Percentiles rank a stretch among this genome's conserved stretches.
These are phyloP conservation scores for Toxonevra muliebris DNA, from an alignment of 2,888 invertebrate species.

Conservation along the genomic window DNA sequence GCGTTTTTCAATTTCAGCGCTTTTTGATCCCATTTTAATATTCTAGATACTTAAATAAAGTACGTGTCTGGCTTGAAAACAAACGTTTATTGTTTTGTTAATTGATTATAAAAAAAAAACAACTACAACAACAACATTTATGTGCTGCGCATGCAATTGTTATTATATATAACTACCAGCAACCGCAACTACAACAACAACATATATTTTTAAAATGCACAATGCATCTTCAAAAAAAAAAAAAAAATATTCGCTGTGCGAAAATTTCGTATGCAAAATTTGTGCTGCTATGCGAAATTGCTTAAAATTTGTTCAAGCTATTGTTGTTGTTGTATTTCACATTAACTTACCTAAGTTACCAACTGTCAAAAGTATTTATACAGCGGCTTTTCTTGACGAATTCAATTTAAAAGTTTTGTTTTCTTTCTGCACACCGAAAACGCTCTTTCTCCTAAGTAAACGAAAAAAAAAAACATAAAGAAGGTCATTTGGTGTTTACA, in stretches of 20 bases:
- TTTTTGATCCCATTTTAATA: conserved; percentile 65
- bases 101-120: conserved; percentile 44
- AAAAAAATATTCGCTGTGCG: conserved; percentile 7
- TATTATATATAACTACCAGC: conserved; percentile 8
- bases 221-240: conserved; percentile 23
- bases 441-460: too few species aligned
- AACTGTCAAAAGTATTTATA: too few species aligned
- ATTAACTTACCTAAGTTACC: too few species aligned
- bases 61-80: conserved; percentile 61
- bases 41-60: conserved; percentile 65
- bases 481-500: conserved; percentile 15
- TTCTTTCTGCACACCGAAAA: not conserved
- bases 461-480: too few species aligned
- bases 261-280: conserved; percentile 31
- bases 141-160: conserved; percentile 12
- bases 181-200: conserved; percentile 11
- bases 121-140: conserved; percentile 8
- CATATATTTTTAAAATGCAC: conserved; percentile 23
- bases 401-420: not conserved
- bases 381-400: not conserved
- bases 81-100: conserved; percentile 56
- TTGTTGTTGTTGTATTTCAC: conserved; percentile 6
- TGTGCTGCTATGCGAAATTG: conserved; percentile 14
- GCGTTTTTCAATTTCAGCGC: conserved; percentile 4
- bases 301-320: not conserved